A percentile compares a stretch with the other conserved stretches of the same genome.
Conservation (phyloP, 2,888 invertebrate genomes). For the Dysmachus trigonus region DNA sequence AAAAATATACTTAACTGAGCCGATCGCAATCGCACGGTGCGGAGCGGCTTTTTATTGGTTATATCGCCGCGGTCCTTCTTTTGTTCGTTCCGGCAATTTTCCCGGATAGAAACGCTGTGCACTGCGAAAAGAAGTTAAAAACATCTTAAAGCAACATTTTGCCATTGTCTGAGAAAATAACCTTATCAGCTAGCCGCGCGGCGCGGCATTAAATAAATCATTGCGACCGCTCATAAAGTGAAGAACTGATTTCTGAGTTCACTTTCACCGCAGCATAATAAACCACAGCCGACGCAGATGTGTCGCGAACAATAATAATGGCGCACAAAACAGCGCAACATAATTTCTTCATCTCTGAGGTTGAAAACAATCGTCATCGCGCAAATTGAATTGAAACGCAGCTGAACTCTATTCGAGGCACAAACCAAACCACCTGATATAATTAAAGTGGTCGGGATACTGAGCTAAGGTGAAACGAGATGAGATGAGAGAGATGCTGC, state of each 20-base stretch:
- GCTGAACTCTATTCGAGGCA: slow-evolving; percentile 7
- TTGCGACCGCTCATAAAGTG: background rate
- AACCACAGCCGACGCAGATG: slow-evolving; percentile 20
- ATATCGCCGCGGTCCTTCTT: background rate
- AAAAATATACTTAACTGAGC: background rate
- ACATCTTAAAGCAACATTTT: background rate
- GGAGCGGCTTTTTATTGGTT: background rate
- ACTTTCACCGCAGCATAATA: slow-evolving; percentile 28
- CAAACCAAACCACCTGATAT: slow-evolving; percentile 18
- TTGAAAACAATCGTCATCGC: slow-evolving; percentile 15
- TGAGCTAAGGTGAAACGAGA: background rate
- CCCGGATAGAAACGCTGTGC: background rate
- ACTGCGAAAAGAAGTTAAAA: slow-evolving; percentile 17
- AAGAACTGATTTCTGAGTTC: slow-evolving; percentile 22
- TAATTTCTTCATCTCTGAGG: slow-evolving; percentile 30
- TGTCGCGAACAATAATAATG: background rate
- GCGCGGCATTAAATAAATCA: slow-evolving; percentile 19
- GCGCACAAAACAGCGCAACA: background rate
- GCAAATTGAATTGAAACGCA: slow-evolving; percentile 31
- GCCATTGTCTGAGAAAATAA: background rate
- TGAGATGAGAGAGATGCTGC: background rate
- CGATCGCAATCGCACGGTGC: background rate
- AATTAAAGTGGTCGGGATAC: background rate
- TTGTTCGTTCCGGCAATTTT: background rate
- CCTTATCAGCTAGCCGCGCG: background rate